Evolutionary conservation across 2,888 invertebrate species (phyloP).

Genomic region (Chironomus tentans): DNA sequence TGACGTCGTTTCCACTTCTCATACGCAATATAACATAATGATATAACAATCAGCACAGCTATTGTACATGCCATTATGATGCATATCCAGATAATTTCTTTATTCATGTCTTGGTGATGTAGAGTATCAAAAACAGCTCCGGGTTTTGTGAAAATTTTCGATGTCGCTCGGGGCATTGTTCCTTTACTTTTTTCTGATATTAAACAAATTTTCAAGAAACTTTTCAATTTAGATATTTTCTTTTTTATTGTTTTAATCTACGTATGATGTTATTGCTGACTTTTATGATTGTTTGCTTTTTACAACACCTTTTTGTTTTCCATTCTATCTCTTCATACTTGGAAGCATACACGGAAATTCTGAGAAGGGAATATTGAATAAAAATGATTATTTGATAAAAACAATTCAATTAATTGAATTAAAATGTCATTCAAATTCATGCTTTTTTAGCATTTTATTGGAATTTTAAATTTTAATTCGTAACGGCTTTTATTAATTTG

Average conservation of each 20-base stretch:
- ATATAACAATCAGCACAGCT: neutral
- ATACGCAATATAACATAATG: conserved; percentile 4
- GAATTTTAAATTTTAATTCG: too few relatives aligned
- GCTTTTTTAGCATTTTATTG: too few relatives aligned
- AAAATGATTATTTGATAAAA: too few relatives aligned
- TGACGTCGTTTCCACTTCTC: conserved; percentile 1
- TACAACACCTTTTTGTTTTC: neutral
- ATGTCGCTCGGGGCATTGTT: conserved; percentile 9
- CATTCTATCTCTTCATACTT: neutral
- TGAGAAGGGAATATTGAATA: too few relatives aligned
- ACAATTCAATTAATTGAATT: too few relatives aligned
- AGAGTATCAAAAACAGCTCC: neutral
- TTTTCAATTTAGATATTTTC: neutral
- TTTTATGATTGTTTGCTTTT: neutral
- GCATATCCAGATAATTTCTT: neutral
- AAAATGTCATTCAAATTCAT: too few relatives aligned
- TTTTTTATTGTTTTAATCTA: neutral
- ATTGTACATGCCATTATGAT: conserved; percentile 5
- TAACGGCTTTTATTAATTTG: too few relatives aligned
- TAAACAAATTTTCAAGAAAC: neutral
- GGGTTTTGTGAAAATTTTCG: neutral
- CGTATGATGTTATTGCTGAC: neutral
- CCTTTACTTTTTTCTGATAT: neutral
- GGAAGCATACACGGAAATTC: too few relatives aligned
- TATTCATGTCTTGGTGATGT: neutral